Conservation (phyloP, 2,888 invertebrate species). For the Andricus curvator region DNA sequence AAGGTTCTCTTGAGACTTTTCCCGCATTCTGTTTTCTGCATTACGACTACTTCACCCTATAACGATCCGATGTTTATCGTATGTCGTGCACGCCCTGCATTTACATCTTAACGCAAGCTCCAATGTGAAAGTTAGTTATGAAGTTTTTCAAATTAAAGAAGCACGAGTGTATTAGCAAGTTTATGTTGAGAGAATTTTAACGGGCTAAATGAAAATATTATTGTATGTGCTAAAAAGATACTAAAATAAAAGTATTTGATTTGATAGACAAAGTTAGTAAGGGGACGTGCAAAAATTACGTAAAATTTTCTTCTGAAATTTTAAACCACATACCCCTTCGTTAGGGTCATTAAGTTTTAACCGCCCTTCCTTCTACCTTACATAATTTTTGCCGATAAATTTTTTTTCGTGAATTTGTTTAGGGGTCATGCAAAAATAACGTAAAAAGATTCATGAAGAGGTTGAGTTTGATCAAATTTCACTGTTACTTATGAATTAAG, state of each 20-base stretch:
- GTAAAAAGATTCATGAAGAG: too few species aligned
- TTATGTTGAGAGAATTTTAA: not conserved
- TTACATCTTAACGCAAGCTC: conserved; percentile 37
- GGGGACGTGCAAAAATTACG: too few species aligned
- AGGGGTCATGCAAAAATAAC: too few species aligned
- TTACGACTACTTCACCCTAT: conserved; percentile 30
- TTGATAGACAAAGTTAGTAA: too few species aligned
- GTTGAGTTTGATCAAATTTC: too few species aligned
- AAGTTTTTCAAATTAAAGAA: conserved; percentile 12
- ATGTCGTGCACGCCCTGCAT: conserved; percentile 36
- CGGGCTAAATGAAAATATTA: not conserved
- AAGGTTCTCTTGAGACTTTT: conserved; percentile 30
- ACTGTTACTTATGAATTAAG: too few species aligned
- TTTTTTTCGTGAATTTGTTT: too few species aligned
- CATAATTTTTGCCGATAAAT: too few species aligned
- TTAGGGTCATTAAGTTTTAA: too few species aligned
- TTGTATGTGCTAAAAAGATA: not conserved
- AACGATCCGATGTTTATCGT: conserved; percentile 40
- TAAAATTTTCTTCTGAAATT: too few species aligned
- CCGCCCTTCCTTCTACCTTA: too few species aligned
- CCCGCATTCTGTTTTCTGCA: conserved; percentile 38
- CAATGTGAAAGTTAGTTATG: conserved; percentile 4
- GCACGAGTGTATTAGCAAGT: not conserved
- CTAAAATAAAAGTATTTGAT: not conserved
- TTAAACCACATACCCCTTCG: too few species aligned